Evolutionary conservation across 1,140 invertebrate species (phyloP).

Genomic region (Macrosteles quadrilineatus): DNA sequence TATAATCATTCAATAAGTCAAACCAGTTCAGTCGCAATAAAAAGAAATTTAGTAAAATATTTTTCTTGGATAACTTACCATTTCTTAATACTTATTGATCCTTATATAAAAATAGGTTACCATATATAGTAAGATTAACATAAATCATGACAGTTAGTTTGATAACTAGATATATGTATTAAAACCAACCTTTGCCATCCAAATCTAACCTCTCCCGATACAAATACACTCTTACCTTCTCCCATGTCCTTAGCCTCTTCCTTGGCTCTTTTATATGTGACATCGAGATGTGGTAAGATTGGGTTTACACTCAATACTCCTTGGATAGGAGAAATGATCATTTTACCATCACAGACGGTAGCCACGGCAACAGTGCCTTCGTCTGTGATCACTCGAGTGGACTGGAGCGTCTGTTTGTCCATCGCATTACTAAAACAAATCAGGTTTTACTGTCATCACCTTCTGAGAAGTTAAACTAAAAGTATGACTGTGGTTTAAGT

Average conservation of each 20-base stretch:
- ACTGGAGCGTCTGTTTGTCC: constrained; percentile 64
- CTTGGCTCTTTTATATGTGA: constrained; percentile 66
- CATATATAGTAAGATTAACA: too few species aligned
- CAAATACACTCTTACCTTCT: constrained; percentile 56
- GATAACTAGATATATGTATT: too few species aligned
- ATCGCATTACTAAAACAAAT: constrained; percentile 63
- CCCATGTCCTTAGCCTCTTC: constrained; percentile 59
- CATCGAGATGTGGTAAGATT: constrained; percentile 79
- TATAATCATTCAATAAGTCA: too few species aligned
- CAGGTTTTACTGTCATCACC: too few species aligned
- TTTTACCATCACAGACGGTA: constrained; percentile 63
- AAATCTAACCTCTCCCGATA: too few species aligned
- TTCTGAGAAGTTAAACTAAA: too few species aligned
- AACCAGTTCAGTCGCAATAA: too few species aligned
- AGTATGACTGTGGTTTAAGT: too few species aligned
- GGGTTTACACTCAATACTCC: constrained; percentile 76
- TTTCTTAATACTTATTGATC: too few species aligned
- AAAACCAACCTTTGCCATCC: too few species aligned
- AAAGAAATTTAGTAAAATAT: too few species aligned
- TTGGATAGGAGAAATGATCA: constrained; percentile 71
- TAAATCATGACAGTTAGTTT: neutral
- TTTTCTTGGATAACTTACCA: too few species aligned
- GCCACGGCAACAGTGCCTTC: constrained; percentile 67
- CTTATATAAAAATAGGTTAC: neutral
- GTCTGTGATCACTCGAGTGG: constrained; percentile 57